A percentile compares a stretch with the other conserved stretches of the same genome.
These are phyloP conservation scores for Oxygymnocypris stewartii DNA, from an alignment of 2,113 vertebrate species.

Conservation along the genomic window DNA sequence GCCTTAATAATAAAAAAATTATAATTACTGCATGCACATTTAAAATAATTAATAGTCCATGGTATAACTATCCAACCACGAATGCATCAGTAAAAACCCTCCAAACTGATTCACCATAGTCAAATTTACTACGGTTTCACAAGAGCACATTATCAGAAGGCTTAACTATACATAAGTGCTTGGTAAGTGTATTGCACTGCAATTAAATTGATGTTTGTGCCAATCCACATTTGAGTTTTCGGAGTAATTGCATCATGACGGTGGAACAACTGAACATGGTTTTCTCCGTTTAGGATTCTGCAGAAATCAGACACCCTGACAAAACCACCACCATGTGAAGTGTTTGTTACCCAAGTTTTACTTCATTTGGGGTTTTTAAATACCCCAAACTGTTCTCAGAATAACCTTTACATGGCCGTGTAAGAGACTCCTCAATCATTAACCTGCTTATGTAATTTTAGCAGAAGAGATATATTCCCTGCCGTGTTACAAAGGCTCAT, in stretches of 20 bases:
- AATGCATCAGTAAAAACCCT: neutral
- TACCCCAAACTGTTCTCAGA: neutral
- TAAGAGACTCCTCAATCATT: neutral
- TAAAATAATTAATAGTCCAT: neutral
- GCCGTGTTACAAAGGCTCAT: neutral
- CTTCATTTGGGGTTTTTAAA: neutral
- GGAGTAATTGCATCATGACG: neutral
- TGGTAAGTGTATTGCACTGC: neutral
- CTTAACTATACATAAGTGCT: neutral
- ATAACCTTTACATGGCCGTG: neutral
- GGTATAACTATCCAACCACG: neutral
- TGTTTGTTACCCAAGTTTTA: too few relatives aligned
- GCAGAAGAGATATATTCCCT: neutral
- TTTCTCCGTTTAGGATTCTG: conserved; percentile 56
- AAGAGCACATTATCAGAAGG: neutral
- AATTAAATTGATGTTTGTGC: neutral
- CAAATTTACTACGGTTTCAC: neutral
- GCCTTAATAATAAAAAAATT: neutral
- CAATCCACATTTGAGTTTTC: neutral
- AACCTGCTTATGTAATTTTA: neutral
- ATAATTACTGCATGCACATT: neutral
- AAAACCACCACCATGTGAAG: neutral
- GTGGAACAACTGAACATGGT: conserved; percentile 64
- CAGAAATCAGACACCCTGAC: neutral
- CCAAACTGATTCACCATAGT: neutral